Conservation (phyloP, 2,113 vertebrate species). For the Ailuropoda melanoleuca region DNA sequence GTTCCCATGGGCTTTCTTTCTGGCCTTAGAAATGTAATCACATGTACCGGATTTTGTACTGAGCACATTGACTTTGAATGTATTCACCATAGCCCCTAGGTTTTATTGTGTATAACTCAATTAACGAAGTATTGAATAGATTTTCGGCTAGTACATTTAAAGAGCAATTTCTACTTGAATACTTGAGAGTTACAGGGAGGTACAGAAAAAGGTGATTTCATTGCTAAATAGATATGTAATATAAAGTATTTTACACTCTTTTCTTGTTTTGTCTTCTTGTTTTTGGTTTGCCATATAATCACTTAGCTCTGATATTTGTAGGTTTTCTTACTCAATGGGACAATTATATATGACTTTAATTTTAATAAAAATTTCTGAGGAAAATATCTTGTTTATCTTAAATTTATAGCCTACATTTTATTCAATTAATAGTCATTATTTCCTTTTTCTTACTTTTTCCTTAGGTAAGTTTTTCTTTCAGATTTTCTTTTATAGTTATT, state of each 20-base stretch:
- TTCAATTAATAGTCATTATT: background rate
- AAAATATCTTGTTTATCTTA: background rate
- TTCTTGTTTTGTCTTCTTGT: background rate
- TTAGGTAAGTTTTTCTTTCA: background rate
- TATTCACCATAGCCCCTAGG: conserved; percentile 9
- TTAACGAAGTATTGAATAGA: conserved; percentile 19
- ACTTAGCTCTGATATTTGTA: background rate
- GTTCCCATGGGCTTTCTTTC: background rate
- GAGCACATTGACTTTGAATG: background rate
- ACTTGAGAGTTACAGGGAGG: background rate
- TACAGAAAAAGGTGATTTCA: background rate
- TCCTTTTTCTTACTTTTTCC: background rate
- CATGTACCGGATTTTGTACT: conserved; percentile 4
- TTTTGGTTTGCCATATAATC: background rate
- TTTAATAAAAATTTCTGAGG: background rate
- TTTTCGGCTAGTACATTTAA: conserved; percentile 3
- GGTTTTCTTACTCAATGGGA: background rate
- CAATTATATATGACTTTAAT: background rate
- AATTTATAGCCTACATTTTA: background rate
- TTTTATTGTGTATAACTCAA: conserved; percentile 41
- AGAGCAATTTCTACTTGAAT: background rate
- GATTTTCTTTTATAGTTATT: background rate
- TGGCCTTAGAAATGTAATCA: background rate
- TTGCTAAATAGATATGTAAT: background rate
- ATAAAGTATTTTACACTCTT: background rate